These are phyloP conservation scores for Drosophila fuyamai DNA, from an alignment of 1,140 invertebrate genomes.

Conservation along the genomic window DNA sequence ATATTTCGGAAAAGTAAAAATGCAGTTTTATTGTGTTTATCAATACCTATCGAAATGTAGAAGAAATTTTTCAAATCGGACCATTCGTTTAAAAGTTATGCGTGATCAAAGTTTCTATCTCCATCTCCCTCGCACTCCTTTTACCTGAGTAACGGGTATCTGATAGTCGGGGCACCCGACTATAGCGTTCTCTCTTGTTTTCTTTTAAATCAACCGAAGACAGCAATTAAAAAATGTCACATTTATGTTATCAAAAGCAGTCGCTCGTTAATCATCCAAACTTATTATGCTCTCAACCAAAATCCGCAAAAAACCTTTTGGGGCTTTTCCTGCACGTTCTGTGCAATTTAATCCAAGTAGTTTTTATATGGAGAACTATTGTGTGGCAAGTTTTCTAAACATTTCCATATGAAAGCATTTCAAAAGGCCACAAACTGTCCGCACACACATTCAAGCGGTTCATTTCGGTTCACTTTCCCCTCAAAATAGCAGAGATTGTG, in stretches of 20 bases:
- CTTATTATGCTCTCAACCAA: slow-evolving; percentile 27
- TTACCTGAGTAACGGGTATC: too few species aligned
- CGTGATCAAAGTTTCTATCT: too few species aligned
- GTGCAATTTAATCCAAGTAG: slow-evolving; percentile 48
- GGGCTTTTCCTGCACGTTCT: slow-evolving; percentile 25
- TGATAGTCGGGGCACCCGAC: too few species aligned
- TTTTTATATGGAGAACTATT: slow-evolving; percentile 35
- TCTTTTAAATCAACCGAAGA: too few species aligned
- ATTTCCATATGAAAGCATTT: slow-evolving; percentile 62
- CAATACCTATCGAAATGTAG: too few species aligned
- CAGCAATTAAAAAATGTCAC: slow-evolving; percentile 2
- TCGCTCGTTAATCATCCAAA: slow-evolving; percentile 36
- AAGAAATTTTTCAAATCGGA: too few species aligned
- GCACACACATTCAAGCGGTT: slow-evolving; percentile 24
- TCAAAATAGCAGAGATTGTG: slow-evolving; percentile 34
- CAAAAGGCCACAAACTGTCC: slow-evolving; percentile 51
- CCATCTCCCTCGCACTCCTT: too few species aligned
- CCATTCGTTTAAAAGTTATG: too few species aligned
- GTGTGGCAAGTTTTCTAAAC: slow-evolving; percentile 53
- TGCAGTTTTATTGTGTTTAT: too few species aligned
- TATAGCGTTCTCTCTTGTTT: too few species aligned
- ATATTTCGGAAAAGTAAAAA: too few species aligned
- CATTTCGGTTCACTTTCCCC: slow-evolving; percentile 13
- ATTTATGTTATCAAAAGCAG: slow-evolving; percentile 1
- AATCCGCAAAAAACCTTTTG: slow-evolving; percentile 19